A percentile compares a stretch with the other conserved stretches of the same genome.
Evolutionary conservation across 2,113 vertebrate species (phyloP).

Genomic region (Gambusia holbrooki): DNA sequence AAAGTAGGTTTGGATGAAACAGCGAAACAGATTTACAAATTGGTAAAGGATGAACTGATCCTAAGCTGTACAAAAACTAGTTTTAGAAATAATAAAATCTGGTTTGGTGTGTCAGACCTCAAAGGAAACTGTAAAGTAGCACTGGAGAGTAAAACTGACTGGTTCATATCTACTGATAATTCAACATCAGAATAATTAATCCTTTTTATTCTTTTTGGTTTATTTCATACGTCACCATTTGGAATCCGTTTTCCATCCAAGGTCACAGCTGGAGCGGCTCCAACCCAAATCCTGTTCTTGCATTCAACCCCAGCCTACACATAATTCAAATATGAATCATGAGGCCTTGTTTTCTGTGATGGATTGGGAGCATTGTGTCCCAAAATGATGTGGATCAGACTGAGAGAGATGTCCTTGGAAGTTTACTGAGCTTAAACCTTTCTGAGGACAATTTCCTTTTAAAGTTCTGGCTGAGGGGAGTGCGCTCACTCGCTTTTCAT

Average conservation of each 20-base stretch:
- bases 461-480: not conserved
- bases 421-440: not conserved
- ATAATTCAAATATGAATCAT: constrained; percentile 2
- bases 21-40: too few species aligned
- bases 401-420: constrained; percentile 18
- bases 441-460: not conserved
- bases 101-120: not conserved
- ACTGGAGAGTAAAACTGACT: too few species aligned
- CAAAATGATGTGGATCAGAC: constrained; percentile 1
- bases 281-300: constrained; percentile 1
- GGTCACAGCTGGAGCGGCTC: not conserved
- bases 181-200: not conserved
- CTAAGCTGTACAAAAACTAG: not conserved
- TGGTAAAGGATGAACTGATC: not conserved
- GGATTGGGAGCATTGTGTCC: not conserved
- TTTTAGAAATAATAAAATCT: too few species aligned
- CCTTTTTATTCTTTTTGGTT: not conserved
- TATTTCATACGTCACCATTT: not conserved
- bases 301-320: constrained; percentile 13
- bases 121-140: not conserved
- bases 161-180: constrained; percentile 4
- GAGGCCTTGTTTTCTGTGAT: not conserved
- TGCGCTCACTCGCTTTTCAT: not conserved
- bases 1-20: too few species aligned
- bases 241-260: constrained; percentile 9